Evolutionary conservation across 2,113 vertebrate genomes (phyloP).

Genomic region (Ailurus styani): DNA sequence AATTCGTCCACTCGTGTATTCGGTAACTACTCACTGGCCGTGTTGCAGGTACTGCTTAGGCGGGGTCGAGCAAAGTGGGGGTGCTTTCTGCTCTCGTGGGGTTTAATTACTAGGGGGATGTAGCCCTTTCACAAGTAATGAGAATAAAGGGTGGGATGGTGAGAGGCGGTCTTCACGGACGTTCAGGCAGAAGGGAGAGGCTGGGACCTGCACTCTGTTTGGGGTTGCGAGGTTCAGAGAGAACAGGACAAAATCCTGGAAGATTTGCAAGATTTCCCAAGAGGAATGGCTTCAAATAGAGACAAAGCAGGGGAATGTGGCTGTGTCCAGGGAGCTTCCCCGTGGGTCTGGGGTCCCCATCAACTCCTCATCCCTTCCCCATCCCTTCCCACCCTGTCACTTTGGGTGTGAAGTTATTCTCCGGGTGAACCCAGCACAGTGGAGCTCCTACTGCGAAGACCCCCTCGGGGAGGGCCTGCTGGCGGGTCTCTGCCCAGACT

Average conservation of each 20-base stretch:
- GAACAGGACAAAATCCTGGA: background rate
- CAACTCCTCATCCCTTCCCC: background rate
- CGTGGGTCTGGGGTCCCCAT: background rate
- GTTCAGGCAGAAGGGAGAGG: background rate
- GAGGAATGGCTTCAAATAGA: background rate
- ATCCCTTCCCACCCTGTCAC: background rate
- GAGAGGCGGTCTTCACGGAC: background rate
- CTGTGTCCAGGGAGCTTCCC: background rate
- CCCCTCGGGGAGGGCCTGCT: background rate
- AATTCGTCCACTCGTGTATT: background rate
- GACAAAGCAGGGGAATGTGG: background rate
- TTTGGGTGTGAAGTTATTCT: background rate
- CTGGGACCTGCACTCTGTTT: background rate
- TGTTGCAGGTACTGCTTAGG: background rate
- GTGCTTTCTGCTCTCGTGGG: background rate
- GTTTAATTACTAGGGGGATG: background rate
- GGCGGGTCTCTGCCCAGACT: background rate
- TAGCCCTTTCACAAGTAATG: background rate
- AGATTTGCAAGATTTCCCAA: background rate
- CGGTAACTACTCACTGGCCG: accelerated
- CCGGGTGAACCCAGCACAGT: background rate
- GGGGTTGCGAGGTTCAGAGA: background rate
- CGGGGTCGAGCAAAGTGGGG: too few species aligned
- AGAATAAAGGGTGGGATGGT: background rate
- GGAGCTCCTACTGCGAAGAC: background rate